Evolutionary conservation across 2,113 vertebrate species (phyloP).

Genomic region (Dolichotis patagonum): DNA sequence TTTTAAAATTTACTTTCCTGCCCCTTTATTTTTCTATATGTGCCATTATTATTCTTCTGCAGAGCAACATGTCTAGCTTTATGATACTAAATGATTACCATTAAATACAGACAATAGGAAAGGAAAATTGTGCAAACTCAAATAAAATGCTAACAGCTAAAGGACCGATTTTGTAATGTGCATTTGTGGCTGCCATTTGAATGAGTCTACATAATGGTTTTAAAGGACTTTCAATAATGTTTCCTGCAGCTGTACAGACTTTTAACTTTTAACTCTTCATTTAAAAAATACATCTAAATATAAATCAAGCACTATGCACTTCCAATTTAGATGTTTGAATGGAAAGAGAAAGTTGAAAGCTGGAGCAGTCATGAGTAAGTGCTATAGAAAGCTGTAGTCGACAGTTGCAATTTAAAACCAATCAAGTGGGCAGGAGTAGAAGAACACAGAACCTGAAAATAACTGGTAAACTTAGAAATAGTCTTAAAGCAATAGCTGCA

Average conservation of each 20-base stretch:
- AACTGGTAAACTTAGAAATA: constrained; percentile 79
- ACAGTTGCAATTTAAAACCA: constrained; percentile 84
- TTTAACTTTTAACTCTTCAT: constrained; percentile 86
- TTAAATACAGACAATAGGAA: constrained; percentile 79
- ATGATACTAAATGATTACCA: constrained; percentile 79
- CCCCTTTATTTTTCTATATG: constrained; percentile 59
- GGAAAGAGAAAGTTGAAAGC: constrained; percentile 85
- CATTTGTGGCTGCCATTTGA: constrained; percentile 81
- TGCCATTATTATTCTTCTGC: constrained; percentile 66
- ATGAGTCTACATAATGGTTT: constrained; percentile 84
- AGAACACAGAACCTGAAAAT: constrained; percentile 80
- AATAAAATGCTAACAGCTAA: constrained; percentile 79
- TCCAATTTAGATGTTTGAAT: constrained; percentile 88
- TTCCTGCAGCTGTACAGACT: constrained; percentile 86
- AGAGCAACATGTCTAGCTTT: constrained; percentile 77
- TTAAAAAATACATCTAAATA: constrained; percentile 88
- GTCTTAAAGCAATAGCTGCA: constrained; percentile 78
- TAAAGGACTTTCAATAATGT: constrained; percentile 85
- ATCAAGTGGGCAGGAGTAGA: constrained; percentile 78
- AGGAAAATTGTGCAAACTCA: constrained; percentile 80
- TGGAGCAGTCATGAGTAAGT: constrained; percentile 84
- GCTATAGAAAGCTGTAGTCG: constrained; percentile 82
- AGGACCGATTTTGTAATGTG: constrained; percentile 81
- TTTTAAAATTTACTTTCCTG: constrained; percentile 55
- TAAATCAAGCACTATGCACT: constrained; percentile 86